phyloP scores from a whole-genome alignment of 2,797 vertebrate species.

The Chloroceryle inda region DNA sequence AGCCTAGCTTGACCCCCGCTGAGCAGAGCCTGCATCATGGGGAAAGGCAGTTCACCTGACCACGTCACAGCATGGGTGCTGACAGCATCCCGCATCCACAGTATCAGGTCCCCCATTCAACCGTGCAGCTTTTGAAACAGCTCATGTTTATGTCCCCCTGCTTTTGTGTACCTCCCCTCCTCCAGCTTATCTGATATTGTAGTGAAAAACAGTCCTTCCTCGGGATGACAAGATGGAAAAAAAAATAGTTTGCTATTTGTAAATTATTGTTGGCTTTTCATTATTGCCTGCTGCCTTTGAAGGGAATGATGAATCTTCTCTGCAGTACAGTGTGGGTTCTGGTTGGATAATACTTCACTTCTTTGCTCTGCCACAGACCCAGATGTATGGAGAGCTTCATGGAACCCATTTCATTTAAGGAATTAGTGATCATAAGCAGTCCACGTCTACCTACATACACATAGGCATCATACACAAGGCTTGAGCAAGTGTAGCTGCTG shows the following conservation, averaged over 20 bases:
- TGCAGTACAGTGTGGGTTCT: neutral
- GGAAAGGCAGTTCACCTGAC: neutral
- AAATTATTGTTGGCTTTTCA: neutral
- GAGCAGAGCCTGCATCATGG: neutral
- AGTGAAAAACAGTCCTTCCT: neutral
- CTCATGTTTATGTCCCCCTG: neutral
- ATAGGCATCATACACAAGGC: fast-evolving
- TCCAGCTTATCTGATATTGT: neutral
- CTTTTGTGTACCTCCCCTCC: neutral
- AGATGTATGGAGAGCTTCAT: neutral
- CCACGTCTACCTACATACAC: neutral
- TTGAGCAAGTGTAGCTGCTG: neutral
- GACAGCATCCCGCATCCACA: fast-evolving
- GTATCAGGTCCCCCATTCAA: neutral
- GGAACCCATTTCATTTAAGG: neutral
- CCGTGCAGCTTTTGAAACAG: neutral
- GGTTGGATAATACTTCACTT: neutral
- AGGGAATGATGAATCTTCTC: neutral
- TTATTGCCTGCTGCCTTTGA: neutral
- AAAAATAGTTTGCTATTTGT: neutral
- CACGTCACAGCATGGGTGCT: fast-evolving
- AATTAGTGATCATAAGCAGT: neutral
- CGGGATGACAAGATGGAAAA: neutral
- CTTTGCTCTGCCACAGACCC: neutral
- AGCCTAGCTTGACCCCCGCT: neutral